phyloP scores from a whole-genome alignment of 2,797 vertebrate genomes.

The Fistularia tabacaria region DNA sequence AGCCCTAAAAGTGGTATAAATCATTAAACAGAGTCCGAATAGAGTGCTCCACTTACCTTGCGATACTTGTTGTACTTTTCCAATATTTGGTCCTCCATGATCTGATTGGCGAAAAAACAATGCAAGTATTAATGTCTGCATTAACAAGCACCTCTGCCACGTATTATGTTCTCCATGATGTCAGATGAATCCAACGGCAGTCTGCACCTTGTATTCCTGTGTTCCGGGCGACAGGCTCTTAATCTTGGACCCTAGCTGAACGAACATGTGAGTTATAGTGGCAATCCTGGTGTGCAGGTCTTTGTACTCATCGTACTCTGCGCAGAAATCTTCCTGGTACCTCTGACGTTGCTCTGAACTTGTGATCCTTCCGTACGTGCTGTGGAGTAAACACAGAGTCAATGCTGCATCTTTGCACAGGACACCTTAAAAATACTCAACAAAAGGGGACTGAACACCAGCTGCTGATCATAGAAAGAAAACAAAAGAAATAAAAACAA shows the following conservation, averaged over 20 bases:
- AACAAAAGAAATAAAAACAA: no score
- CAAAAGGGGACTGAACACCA: not conserved
- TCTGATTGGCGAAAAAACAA: slow-evolving; percentile 63
- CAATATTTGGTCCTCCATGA: slow-evolving; percentile 82
- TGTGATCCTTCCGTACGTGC: slow-evolving; percentile 71
- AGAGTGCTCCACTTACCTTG: slow-evolving; percentile 69
- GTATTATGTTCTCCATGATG: not conserved
- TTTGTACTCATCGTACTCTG: slow-evolving; percentile 80
- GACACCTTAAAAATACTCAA: no score
- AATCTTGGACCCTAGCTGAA: slow-evolving; percentile 81
- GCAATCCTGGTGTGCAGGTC: slow-evolving; percentile 77
- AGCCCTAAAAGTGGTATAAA: not conserved
- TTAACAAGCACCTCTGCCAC: not conserved
- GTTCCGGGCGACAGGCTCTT: slow-evolving; percentile 77
- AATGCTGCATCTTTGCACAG: no score
- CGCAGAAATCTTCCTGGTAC: slow-evolving; percentile 82
- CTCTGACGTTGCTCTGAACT: slow-evolving; percentile 73
- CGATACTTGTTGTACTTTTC: slow-evolving; percentile 83
- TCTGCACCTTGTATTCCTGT: slow-evolving; percentile 75
- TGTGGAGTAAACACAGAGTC: slow-evolving; percentile 34
- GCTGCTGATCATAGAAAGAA: not conserved
- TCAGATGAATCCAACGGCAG: no score
- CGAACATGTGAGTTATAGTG: slow-evolving; percentile 78
- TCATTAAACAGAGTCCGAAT: not conserved
- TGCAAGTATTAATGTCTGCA: not conserved